Conservation (phyloP, 2,113 vertebrate genomes). For the Eurypyga helias region DNA sequence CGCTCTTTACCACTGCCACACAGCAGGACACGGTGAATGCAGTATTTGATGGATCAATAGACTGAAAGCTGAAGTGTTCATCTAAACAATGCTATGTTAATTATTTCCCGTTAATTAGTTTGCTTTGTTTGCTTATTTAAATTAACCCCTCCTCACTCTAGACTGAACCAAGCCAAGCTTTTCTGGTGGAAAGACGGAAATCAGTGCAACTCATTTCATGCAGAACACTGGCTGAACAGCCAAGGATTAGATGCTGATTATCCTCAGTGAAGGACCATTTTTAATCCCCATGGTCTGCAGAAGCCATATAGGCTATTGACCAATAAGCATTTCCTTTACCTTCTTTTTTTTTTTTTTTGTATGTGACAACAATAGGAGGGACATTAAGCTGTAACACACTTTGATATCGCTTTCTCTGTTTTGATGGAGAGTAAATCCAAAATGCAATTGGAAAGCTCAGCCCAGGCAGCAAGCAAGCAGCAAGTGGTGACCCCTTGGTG, state of each 20-base stretch:
- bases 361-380: not conserved
- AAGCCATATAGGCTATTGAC: not conserved
- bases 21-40: not conserved
- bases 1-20: not conserved
- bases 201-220: not conserved
- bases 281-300: not conserved
- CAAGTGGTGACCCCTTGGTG: rapidly evolving
- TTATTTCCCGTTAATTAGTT: not conserved
- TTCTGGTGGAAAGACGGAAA: not conserved
- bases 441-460: not conserved
- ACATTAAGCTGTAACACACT: not conserved
- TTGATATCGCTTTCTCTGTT: not conserved
- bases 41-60: not conserved
- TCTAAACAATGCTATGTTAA: not conserved
- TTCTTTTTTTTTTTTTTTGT: too few relatives aligned
- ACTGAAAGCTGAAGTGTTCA: not conserved
- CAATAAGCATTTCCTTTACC: not conserved
- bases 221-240: not conserved
- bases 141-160: not conserved
- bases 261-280: not conserved
- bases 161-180: not conserved
- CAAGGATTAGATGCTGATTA: not conserved
- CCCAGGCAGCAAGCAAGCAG: not conserved
- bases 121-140: not conserved
- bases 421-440: not conserved